phyloP scores from a whole-genome alignment of 2,888 invertebrate species.

The Apotomis turbidana region DNA sequence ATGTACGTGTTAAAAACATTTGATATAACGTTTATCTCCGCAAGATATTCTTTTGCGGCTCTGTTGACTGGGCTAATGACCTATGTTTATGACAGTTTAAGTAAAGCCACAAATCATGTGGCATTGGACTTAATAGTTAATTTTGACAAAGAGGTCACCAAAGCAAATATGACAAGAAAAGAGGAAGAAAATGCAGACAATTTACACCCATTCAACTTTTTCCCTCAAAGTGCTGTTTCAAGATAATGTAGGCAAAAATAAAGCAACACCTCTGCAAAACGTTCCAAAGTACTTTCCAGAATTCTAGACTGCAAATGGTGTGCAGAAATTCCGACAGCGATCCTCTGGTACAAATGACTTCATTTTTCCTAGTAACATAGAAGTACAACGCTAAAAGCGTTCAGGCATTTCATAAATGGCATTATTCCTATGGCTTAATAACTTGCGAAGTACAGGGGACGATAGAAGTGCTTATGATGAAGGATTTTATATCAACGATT shows the following conservation, averaged over 20 bases:
- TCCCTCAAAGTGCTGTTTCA: background rate
- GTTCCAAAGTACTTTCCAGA: slow-evolving; percentile 32
- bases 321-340: slow-evolving; percentile 56
- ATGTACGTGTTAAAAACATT: too few species aligned
- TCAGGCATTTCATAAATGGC: slow-evolving; percentile 46
- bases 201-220: background rate
- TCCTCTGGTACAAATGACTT: slow-evolving; percentile 58
- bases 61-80: too few species aligned
- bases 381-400: slow-evolving; percentile 53
- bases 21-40: too few species aligned
- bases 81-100: too few species aligned
- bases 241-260: background rate
- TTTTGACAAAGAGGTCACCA: too few species aligned
- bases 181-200: background rate
- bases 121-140: too few species aligned
- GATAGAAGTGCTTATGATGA: background rate
- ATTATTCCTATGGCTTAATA: slow-evolving; percentile 11
- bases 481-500: background rate
- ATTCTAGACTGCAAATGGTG: slow-evolving; percentile 51
- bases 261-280: background rate
- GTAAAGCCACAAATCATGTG: too few species aligned
- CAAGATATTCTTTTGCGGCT: too few species aligned
- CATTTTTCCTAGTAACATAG: slow-evolving; percentile 58
- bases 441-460: background rate
- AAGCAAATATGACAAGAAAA: background rate